A percentile compares a stretch with the other conserved stretches of the same genome.
These are phyloP conservation scores for Rhyacophila evoluta DNA, from an alignment of 2,888 invertebrate genomes.

Conservation along the genomic window DNA sequence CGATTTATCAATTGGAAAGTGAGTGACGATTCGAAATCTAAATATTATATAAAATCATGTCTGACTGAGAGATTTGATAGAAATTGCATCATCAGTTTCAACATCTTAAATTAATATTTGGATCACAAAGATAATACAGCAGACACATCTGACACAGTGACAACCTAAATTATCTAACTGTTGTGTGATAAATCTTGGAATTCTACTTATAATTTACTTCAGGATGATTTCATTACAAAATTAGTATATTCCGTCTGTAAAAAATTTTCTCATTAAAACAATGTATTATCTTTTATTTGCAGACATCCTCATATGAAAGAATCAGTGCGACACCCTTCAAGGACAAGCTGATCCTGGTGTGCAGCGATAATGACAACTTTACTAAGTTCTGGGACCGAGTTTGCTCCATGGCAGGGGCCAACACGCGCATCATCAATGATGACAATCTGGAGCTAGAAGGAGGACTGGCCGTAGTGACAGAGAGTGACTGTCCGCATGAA, in stretches of 20 bases:
- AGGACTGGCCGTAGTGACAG: slow-evolving; percentile 72
- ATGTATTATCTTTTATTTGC: too few relatives aligned
- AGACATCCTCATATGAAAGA: slow-evolving; percentile 58
- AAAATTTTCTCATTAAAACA: too few relatives aligned
- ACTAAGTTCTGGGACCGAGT: slow-evolving; percentile 74
- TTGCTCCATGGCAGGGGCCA: slow-evolving; percentile 70
- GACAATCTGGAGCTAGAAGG: slow-evolving; percentile 66
- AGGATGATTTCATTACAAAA: too few relatives aligned
- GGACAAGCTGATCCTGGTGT: slow-evolving; percentile 67
- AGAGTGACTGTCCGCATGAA: slow-evolving; percentile 72
- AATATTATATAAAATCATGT: neutral
- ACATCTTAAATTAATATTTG: too few relatives aligned
- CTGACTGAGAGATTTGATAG: too few relatives aligned
- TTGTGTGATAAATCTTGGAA: too few relatives aligned
- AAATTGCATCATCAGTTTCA: too few relatives aligned
- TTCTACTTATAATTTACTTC: too few relatives aligned
- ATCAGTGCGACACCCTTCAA: slow-evolving; percentile 65
- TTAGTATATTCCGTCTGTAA: too few relatives aligned
- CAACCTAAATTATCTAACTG: too few relatives aligned
- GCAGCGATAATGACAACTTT: slow-evolving; percentile 69
- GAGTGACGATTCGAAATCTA: slow-evolving; percentile 31
- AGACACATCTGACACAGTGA: too few relatives aligned
- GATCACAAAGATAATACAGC: too few relatives aligned
- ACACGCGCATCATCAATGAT: slow-evolving; percentile 66
- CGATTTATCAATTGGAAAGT: slow-evolving; percentile 62